phyloP scores from a whole-genome alignment of 1,140 invertebrate genomes.

The Reticulitermes speratus region DNA sequence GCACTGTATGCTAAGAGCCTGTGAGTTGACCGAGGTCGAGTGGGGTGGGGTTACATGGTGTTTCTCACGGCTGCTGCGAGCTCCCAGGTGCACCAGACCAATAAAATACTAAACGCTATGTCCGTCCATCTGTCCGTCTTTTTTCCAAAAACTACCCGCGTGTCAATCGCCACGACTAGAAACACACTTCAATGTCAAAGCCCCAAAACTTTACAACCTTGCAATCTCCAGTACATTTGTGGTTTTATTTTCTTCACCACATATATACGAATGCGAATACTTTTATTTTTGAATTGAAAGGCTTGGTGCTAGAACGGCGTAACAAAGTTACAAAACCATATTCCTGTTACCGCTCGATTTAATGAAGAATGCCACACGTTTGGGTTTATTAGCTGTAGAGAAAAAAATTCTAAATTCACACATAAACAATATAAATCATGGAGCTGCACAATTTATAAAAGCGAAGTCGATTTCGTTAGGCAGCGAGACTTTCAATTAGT shows the following conservation, averaged over 20 bases:
- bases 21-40: background rate
- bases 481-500: too few species aligned
- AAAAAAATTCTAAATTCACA: too few species aligned
- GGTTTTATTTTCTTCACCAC: background rate
- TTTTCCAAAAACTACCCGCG: background rate
- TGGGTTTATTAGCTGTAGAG: too few species aligned
- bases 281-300: background rate
- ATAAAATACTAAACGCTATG: slow-evolving; percentile 7
- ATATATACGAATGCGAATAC: background rate
- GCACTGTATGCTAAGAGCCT: too few species aligned
- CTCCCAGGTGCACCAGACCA: background rate
- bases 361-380: too few species aligned
- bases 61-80: background rate
- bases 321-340: too few species aligned
- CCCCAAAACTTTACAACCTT: background rate
- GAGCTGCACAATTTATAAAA: too few species aligned
- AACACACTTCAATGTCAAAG: background rate
- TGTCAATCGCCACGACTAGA: slow-evolving; percentile 3
- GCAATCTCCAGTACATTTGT: background rate
- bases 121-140: background rate
- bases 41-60: background rate
- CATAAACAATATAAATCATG: too few species aligned
- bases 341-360: too few species aligned
- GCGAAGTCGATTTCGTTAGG: too few species aligned
- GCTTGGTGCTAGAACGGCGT: too few species aligned